Evolutionary conservation across 2,113 vertebrate genomes (phyloP), one percentile per base, ranked within the genome.

Genomic region (Sterrhoptilus dennistouni): DNA sequence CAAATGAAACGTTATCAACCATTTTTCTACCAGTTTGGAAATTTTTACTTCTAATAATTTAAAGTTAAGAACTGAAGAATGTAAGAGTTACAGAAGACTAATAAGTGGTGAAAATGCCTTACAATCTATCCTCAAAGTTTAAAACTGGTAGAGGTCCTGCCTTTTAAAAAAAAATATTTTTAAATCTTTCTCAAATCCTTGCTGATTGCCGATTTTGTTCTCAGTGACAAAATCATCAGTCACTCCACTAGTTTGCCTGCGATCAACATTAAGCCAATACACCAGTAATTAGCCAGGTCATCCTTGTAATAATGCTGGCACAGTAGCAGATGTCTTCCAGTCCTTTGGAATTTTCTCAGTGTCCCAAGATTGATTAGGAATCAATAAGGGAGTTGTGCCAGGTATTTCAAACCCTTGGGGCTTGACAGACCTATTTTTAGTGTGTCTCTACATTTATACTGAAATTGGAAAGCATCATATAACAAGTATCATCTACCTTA

Each of bases 361-460:
- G 17, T 36, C 42, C 47, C 44, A 63, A 60, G 44, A 94, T 8
- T 74, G 45, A 91, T 38, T 70, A 84, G 64, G 88, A 93, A 96
- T 93, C 93, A 78, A 50, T 94, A 84, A 45, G 14, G 64, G 64
- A 93, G 56, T 78, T 74, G 54, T 89, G 80, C 47, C 89, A 93
- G 27, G 29, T 74, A 88, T 66, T 86, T 86, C 59, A 59, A 74
- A 74, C 38, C 59, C 52, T 22, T 40, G 24, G 35, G 63, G 44
- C 14, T 28, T 38, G 33, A 74, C 50, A 83, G 35, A 8, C 3
- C 23, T 95, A 83, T 90, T 92, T 95, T 93, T 92, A 95, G 79
- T 24, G 59, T 33, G 9, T 83, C 76, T 70, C 66, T 69, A 80
- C 24, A 83, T 74, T 57, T 57, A 69, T 16, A 68, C 15, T 54